A percentile compares a stretch with the other conserved stretches of the same genome.
phyloP scores from a whole-genome alignment of 2,113 vertebrate genomes.

The Pollimyrus isidori region DNA sequence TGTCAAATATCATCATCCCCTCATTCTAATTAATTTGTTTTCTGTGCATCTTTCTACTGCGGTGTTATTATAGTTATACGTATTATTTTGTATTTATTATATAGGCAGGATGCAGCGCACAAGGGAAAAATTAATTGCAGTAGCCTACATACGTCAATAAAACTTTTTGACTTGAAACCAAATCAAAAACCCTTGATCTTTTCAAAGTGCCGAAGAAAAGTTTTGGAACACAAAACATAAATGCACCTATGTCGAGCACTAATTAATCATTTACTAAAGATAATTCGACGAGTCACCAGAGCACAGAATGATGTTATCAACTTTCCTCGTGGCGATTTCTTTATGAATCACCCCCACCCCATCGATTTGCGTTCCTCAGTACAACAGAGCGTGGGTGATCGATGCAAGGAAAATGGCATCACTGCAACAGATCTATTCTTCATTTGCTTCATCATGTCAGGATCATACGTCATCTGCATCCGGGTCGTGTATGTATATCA shows the following conservation, averaged over 20 bases:
- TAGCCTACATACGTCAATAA: background rate
- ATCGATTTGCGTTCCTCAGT: background rate
- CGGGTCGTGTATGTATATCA: background rate
- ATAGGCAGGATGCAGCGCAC: background rate
- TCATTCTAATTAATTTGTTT: background rate
- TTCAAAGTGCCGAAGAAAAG: background rate
- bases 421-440: background rate
- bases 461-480: background rate
- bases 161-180: background rate
- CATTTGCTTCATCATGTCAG: background rate
- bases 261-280: background rate
- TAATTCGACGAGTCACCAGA: background rate
- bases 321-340: background rate
- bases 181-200: background rate
- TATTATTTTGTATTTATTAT: background rate
- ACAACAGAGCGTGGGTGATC: background rate
- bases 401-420: background rate
- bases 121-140: background rate
- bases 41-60: background rate
- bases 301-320: background rate
- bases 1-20: background rate
- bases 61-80: background rate
- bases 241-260: background rate
- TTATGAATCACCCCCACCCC: background rate
- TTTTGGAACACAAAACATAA: background rate